Base-by-base conservation (phyloP, 30 jellyfish, hydroid and myxozoan genomes). In the Aurelia coerulea region DNA sequence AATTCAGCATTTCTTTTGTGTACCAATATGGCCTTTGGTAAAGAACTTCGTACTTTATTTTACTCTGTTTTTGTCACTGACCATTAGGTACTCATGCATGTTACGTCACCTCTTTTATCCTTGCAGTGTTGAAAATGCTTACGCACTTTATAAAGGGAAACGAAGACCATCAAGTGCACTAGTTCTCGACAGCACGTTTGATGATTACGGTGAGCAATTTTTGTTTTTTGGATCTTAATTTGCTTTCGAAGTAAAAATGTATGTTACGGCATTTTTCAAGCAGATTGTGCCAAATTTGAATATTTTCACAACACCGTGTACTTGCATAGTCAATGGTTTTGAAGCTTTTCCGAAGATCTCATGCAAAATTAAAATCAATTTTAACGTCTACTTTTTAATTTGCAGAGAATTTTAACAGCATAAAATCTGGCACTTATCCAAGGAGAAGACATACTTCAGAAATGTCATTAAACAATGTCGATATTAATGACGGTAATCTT, bases 391-490 rank as follows among this genome's bases (percentile, higher is more conserved):
- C 3, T 46, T 0, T 46, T 42, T 17, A 18, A 59, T 16, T 73
- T 76, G 64, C 73, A 90, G 95, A 90, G 34, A 78, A 92, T 31
- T 78, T 49, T 86, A 69, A 42, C 84, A 79, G 92, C 51, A 82
- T 72, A 37, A 91, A 85, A 65, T 84, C 97, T 15, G 96, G 90
- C 16, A 77, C 98, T 15, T 91, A 65, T 62, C 96, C 94, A 23
- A 63, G 89, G 73, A 51, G 96, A 76, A 90, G 98, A 2, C 98
- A 86, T 75, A 74, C 90, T 2, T 92, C 98, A 14, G 98, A 87
- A 78, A 67, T 90, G 85, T 70, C 88, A 39, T 59, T 92, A 41
- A 60, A 68, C 41, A 53, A 89, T 52, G 83, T 89, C 35, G 97
- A 89, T 33, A 46, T 42, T 15, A 50, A 74, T 29, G 88, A 89